Base-by-base conservation (phyloP, 2,113 vertebrate genomes). In the Trinectes maculatus region DNA sequence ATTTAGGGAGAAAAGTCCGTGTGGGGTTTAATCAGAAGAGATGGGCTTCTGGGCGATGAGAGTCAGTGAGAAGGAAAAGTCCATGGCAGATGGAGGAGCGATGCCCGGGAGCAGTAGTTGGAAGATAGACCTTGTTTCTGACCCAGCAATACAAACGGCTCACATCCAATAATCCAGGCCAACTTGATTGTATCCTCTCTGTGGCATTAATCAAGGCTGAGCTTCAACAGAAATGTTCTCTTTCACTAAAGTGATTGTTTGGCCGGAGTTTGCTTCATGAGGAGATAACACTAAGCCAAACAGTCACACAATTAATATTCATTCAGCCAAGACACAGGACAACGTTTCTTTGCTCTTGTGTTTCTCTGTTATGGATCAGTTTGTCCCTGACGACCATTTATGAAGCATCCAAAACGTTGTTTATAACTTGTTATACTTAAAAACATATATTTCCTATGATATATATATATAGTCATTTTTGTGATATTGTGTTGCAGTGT, bases 31-130 rank as follows among this genome's bases (percentile, higher is more conserved):
- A 74, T 79, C 51, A 59, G 71, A 77, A 19, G 67, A 68, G 70
- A 63, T 54, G 46, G 74, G 80, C 63, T 75, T 12, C 46, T 36
- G 36, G 70, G 66, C 34, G 29, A 51, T 66, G n/a, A n/a, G n/a
- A 46, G 66, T 78, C 60, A 58, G 66, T 71, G 66, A 78, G 57
- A 51, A 31, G 63, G 71, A 66, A 33, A 51, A 74, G 57, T 77
- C 48, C 3, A 37, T 79, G 74, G 82, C 91, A 92, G 91, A 92
- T 90, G 91, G 91, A 83, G 74, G 79, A 80, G 87, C 74, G 73
- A 85, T 90, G 89, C 90, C 88, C 25, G 83, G 48, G 65, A 87
- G 89, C 86, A 40, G 54, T 78, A 62, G 74, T 87, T 89, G 91
- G 90, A 91, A 87, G 77, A 74, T 37, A 79, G 83, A 79, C 74